These are phyloP conservation scores for Pangasianodon hypophthalmus DNA, from an alignment of 2,113 vertebrate species.

Conservation along the genomic window DNA sequence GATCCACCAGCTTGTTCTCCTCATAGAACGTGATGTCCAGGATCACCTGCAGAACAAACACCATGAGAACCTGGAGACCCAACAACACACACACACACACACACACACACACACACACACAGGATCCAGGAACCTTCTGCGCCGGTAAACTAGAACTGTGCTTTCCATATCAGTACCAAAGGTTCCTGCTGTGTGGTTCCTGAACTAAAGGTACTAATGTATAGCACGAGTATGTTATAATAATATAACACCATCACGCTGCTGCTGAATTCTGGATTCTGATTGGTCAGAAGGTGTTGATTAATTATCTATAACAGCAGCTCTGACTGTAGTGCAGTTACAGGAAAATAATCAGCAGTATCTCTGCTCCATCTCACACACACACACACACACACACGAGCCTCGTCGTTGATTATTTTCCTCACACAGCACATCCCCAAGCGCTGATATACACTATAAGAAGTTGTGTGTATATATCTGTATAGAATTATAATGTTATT, in stretches of 20 bases:
- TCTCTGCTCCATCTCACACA: neutral
- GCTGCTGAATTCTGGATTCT: neutral
- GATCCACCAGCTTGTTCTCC: conserved; percentile 92
- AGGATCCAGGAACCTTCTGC: no score
- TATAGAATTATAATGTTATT: neutral
- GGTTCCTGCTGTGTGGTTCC: no score
- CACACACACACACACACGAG: no score
- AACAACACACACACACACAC: neutral
- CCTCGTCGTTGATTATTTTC: neutral
- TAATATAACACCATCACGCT: neutral
- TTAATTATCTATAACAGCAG: neutral
- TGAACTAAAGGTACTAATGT: no score
- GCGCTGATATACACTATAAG: neutral
- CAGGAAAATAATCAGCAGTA: no score
- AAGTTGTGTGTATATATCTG: neutral
- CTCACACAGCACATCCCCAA: neutral
- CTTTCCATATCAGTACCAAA: no score
- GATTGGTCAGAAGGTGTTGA: neutral
- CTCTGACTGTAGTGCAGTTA: no score
- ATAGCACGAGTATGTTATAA: no score
- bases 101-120: neutral
- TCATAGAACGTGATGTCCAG: conserved; percentile 95
- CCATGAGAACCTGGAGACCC: neutral
- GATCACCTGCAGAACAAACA: conserved; percentile 76
- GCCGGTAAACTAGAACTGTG: no score